Conservation (phyloP, 1,140 invertebrate species). For the Helicoverpa armigera region DNA sequence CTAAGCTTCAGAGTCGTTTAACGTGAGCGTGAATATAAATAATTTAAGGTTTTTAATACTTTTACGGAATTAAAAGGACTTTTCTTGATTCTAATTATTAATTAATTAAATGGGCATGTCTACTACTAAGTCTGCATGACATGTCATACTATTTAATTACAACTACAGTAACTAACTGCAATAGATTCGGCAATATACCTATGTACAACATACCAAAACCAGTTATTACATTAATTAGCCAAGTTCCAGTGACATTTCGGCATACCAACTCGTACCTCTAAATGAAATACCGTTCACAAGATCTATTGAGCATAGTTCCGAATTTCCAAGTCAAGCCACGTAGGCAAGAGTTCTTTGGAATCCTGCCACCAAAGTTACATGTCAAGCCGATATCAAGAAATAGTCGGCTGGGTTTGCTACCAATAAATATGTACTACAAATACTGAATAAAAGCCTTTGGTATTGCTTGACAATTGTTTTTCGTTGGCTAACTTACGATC, state of each 20-base stretch:
- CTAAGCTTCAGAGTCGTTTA: no score
- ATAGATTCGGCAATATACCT: neutral
- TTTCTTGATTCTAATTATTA: neutral
- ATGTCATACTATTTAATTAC: neutral
- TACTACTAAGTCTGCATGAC: no score
- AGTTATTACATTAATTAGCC: constrained; percentile 16
- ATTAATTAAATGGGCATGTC: neutral
- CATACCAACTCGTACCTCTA: neutral
- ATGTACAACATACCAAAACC: neutral
- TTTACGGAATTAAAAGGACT: neutral
- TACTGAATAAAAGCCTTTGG: constrained; percentile 40
- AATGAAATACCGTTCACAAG: constrained; percentile 11
- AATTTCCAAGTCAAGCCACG: constrained; percentile 5
- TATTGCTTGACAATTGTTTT: constrained; percentile 35
- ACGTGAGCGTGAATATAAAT: no score
- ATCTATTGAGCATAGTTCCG: neutral
- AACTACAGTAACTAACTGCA: neutral
- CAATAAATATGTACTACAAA: constrained; percentile 41
- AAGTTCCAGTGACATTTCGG: neutral
- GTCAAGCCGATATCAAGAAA: constrained; percentile 31
- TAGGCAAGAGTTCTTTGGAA: constrained; percentile 25
- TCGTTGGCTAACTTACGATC: constrained; percentile 1
- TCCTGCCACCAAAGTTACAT: constrained; percentile 44
- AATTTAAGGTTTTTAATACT: no score
- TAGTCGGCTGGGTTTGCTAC: constrained; percentile 11